Evolutionary conservation across 2,113 vertebrate genomes (phyloP).

Genomic region (Vombatus ursinus): DNA sequence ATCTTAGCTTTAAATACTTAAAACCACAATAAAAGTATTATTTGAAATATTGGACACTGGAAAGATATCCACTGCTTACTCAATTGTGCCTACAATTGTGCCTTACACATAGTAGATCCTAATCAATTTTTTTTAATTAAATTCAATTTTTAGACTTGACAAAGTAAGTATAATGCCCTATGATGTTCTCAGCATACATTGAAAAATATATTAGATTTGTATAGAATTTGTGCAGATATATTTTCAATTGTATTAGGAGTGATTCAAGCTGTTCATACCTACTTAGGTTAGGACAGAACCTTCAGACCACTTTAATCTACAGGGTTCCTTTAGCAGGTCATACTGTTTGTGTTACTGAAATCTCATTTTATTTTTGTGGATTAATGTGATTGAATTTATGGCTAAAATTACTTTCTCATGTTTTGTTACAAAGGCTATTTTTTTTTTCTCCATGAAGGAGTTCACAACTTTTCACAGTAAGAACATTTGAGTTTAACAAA

Average conservation of each 20-base stretch:
- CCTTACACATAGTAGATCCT: background rate
- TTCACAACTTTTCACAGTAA: conserved; percentile 19
- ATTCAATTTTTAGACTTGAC: background rate
- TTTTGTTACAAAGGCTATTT: conserved; percentile 13
- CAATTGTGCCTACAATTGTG: background rate
- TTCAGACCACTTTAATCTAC: conserved; percentile 13
- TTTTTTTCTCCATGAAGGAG: conserved; percentile 27
- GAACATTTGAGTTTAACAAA: conserved; percentile 48
- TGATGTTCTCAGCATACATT: background rate
- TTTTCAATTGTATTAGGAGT: background rate
- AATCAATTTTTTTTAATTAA: background rate
- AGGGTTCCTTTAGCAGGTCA: background rate
- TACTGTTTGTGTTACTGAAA: conserved; percentile 27
- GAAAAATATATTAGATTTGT: background rate
- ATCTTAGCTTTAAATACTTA: background rate
- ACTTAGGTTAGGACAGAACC: background rate
- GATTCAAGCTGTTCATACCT: background rate
- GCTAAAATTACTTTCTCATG: conserved; percentile 36
- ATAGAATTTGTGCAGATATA: background rate
- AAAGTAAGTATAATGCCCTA: background rate
- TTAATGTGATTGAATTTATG: conserved; percentile 43
- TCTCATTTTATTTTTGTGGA: conserved; percentile 49
- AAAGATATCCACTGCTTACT: background rate
- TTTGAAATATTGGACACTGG: conserved; percentile 5
- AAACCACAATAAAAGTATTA: background rate